phyloP scores from a whole-genome alignment of 2,797 vertebrate genomes.

The Nyctalus aviator region DNA sequence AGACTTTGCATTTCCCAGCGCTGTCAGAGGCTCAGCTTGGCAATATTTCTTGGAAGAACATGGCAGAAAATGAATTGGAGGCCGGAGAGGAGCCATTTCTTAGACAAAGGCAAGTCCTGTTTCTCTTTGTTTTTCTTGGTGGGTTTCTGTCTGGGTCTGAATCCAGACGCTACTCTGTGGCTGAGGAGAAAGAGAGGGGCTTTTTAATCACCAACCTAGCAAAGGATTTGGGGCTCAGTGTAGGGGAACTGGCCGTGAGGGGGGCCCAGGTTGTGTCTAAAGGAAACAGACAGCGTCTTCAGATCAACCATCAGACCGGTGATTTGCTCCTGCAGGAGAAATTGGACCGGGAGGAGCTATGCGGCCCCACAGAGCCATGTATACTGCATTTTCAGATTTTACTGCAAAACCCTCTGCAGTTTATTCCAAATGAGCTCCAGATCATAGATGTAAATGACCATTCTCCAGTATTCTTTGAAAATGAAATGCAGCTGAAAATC shows the following conservation, averaged over 20 bases:
- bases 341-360: constrained; percentile 81
- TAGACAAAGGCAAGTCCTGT: constrained; percentile 80
- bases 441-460: constrained; percentile 89
- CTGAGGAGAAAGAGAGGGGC: constrained; percentile 91
- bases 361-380: constrained; percentile 80
- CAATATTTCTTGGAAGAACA: not conserved
- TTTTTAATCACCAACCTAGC: constrained; percentile 83
- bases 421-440: constrained; percentile 84
- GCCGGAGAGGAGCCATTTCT: constrained; percentile 30
- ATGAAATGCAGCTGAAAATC: constrained; percentile 84
- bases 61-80: constrained; percentile 45
- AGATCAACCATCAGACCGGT: constrained; percentile 87
- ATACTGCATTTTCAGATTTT: constrained; percentile 82
- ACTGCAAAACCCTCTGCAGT: constrained; percentile 87
- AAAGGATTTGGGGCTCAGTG: constrained; percentile 83
- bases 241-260: constrained; percentile 83
- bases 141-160: constrained; percentile 33
- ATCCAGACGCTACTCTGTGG: constrained; percentile 86
- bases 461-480: constrained; percentile 85
- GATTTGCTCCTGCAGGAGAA: constrained; percentile 86
- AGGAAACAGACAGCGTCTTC: constrained; percentile 84
- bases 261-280: constrained; percentile 87
- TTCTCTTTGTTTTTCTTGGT: constrained; percentile 73
- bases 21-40: not conserved
- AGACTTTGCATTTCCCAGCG: not conserved